phyloP scores from a whole-genome alignment of 2,797 vertebrate genomes.

The Mergus octosetaceus region DNA sequence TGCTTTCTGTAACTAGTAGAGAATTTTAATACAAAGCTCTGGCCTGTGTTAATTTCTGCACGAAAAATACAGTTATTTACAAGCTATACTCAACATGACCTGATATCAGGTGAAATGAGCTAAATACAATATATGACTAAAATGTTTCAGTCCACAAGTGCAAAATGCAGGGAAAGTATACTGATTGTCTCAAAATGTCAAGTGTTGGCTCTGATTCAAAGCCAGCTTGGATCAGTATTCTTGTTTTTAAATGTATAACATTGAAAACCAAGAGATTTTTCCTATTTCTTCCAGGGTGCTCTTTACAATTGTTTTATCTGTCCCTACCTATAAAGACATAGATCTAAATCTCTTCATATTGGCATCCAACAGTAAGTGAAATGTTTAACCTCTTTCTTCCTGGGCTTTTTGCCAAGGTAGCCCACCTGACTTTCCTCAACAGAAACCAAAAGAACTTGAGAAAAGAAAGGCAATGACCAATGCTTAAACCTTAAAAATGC shows the following conservation, averaged over 20 bases:
- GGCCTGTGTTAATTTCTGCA: not conserved
- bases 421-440: not conserved
- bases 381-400: not conserved
- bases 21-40: not conserved
- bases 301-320: not conserved
- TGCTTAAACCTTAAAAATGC: not conserved
- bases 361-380: not conserved
- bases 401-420: not conserved
- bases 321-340: not conserved
- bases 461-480: not conserved
- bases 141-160: not conserved
- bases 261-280: not conserved
- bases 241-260: not conserved
- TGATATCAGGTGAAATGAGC: not conserved
- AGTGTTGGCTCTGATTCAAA: not conserved
- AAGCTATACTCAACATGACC: not conserved
- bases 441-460: not conserved
- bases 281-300: not conserved
- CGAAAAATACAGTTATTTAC: not conserved
- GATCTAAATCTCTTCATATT: not conserved
- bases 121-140: not conserved
- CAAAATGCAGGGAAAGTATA: not conserved
- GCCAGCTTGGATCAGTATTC: not conserved
- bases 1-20: not conserved
- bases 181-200: not conserved